Evolutionary conservation across 2,888 invertebrate species (phyloP).

Genomic region (Zelleria hepariella): DNA sequence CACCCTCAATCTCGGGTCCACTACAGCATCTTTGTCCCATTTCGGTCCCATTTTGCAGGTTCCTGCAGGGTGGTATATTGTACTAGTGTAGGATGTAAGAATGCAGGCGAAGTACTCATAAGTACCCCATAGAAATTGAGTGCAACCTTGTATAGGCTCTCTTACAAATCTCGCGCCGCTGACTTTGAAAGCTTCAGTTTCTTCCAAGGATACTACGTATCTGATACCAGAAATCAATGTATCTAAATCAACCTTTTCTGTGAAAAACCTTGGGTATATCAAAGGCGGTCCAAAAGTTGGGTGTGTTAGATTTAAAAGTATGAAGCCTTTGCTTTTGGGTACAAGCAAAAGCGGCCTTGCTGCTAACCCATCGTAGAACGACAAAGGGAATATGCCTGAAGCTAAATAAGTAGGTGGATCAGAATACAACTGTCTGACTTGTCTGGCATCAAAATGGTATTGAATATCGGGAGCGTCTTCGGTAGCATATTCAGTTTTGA

Average conservation of each 20-base stretch:
- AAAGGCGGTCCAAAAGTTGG: conserved; percentile 80
- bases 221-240: conserved; percentile 74
- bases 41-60: conserved; percentile 81
- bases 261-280: conserved; percentile 80
- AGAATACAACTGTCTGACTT: conserved; percentile 68
- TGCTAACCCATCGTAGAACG: conserved; percentile 75
- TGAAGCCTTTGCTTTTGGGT: conserved; percentile 75
- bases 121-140: conserved; percentile 67
- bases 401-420: conserved; percentile 69
- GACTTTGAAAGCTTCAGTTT: conserved; percentile 71
- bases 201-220: conserved; percentile 70
- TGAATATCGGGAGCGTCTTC: conserved; percentile 76
- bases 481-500: conserved; percentile 64
- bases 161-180: conserved; percentile 71
- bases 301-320: conserved; percentile 76
- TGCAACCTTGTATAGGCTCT: conserved; percentile 73
- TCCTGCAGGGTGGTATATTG: conserved; percentile 79
- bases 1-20: conserved; percentile 74
- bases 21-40: conserved; percentile 74
- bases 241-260: conserved; percentile 74
- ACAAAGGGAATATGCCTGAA: conserved; percentile 64
- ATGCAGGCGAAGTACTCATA: conserved; percentile 79
- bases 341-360: conserved; percentile 74
- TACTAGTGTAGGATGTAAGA: conserved; percentile 75
- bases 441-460: conserved; percentile 74